phyloP scores from a whole-genome alignment of 2,113 vertebrate genomes.

The Buteo buteo region DNA sequence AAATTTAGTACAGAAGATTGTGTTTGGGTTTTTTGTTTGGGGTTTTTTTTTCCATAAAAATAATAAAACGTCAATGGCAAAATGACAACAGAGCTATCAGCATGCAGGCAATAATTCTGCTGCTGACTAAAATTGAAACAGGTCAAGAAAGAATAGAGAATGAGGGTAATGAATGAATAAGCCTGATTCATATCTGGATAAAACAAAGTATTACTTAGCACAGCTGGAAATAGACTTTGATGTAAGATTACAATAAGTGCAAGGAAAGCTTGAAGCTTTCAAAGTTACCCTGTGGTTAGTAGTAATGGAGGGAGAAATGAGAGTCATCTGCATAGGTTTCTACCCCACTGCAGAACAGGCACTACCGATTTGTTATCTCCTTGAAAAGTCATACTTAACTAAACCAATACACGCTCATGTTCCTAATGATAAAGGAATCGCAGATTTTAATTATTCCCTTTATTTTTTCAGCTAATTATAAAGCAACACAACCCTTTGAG shows the following conservation, averaged over 20 bases:
- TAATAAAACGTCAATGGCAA: neutral
- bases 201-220: slow-evolving; percentile 45
- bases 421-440: neutral
- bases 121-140: slow-evolving; percentile 22
- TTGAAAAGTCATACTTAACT: neutral
- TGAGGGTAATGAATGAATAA: slow-evolving; percentile 9
- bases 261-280: neutral
- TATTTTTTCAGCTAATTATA: neutral
- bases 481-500: neutral
- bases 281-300: neutral
- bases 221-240: slow-evolving; percentile 49
- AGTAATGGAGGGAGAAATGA: neutral
- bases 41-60: neutral
- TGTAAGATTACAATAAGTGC: neutral
- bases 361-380: neutral
- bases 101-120: slow-evolving; percentile 22
- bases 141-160: slow-evolving; percentile 44
- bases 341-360: neutral
- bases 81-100: slow-evolving; percentile 32
- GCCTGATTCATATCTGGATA: slow-evolving; percentile 40
- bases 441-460: neutral
- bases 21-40: too few species aligned
- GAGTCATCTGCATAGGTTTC: neutral
- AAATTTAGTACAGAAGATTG: neutral
- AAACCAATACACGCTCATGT: neutral